Base-by-base conservation (phyloP, 1,140 invertebrate species). In the Rhyzopertha dominica region DNA sequence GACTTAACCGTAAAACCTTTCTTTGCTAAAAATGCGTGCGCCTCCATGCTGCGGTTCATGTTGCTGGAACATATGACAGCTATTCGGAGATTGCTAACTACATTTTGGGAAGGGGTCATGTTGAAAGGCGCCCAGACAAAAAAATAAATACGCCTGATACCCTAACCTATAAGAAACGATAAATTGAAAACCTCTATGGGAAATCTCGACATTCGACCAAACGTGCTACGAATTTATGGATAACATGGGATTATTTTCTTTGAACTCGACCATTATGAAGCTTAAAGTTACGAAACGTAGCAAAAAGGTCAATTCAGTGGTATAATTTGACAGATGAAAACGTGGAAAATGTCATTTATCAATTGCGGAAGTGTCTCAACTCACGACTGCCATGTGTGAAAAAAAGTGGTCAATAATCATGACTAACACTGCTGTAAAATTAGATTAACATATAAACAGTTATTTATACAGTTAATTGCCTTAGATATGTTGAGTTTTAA, bases 31-130 rank as follows among this genome's bases (percentile, higher is more conserved):
- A 95, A 95, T 39, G 88, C 88, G 77, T 99, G 96, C 9, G 95
- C 95, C 76, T 99, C 96, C 96, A 99, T 99, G 60, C 92, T 97
- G 47, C 96, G 76, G 65, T 99, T 99, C 90, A 98, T 98, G 69
- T 99, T 99, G 61, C 93, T 96, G 4, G 94, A 98, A 71, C 96
- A 99, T 51, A 96, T 90, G 31, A 99, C 92, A 8, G 95, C 95
- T 59, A 97, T 80, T 63, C 78, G 84, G 54, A 95, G 74, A 58
- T 83, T 76, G 46, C 56, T 62, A 20, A 62, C n/a, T n/a, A n/a
- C n/a, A n/a, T n/a, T n/a, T 42, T 18, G 12, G 20, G 10, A 12
- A 4, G 17, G 26, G 17, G 13, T 13, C 8, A 22, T 40, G 26
- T 37, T 30, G 16, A n/a, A 4, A 30, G 28, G n/a, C 12, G n/a